Conservation (phyloP, 2,113 vertebrate species). For the Meleagris gallopavo region DNA sequence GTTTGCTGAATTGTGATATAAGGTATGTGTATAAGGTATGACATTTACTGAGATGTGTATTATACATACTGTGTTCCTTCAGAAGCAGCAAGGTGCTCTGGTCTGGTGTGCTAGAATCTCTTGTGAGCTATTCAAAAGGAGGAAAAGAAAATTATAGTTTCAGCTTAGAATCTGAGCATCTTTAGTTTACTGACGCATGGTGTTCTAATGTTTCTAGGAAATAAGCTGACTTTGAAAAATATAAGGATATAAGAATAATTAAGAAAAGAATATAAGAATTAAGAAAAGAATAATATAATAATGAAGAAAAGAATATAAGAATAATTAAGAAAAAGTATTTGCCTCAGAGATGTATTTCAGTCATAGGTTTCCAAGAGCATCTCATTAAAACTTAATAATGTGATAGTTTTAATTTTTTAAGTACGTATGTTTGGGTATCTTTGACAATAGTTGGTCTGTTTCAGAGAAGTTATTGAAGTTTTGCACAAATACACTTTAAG, state of each 20-base stretch:
- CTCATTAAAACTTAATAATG: not conserved
- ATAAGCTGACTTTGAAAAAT: not conserved
- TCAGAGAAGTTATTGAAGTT: not conserved
- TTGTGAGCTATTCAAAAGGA: not conserved
- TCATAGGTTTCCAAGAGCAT: not conserved
- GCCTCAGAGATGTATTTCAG: not conserved
- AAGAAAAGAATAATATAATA: too few species aligned
- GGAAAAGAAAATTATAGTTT: not conserved
- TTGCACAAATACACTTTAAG: not conserved
- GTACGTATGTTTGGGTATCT: fast-evolving
- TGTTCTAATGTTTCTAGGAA: not conserved
- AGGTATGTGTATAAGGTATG: not conserved
- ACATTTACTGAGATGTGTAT: not conserved
- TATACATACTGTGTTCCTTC: not conserved
- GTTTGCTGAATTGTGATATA: not conserved
- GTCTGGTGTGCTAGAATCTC: not conserved
- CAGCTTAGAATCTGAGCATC: not conserved
- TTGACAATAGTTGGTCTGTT: not conserved
- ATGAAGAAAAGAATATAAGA: not conserved
- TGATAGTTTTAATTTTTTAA: not conserved
- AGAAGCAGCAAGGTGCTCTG: not conserved
- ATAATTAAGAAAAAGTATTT: not conserved
- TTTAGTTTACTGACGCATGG: not conserved
- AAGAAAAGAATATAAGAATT: too few species aligned
- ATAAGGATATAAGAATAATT: too few species aligned